Evolutionary conservation across 2,888 invertebrate genomes (phyloP), one percentile per base, ranked within the genome.

Genomic region (Trachelus troglodyta): DNA sequence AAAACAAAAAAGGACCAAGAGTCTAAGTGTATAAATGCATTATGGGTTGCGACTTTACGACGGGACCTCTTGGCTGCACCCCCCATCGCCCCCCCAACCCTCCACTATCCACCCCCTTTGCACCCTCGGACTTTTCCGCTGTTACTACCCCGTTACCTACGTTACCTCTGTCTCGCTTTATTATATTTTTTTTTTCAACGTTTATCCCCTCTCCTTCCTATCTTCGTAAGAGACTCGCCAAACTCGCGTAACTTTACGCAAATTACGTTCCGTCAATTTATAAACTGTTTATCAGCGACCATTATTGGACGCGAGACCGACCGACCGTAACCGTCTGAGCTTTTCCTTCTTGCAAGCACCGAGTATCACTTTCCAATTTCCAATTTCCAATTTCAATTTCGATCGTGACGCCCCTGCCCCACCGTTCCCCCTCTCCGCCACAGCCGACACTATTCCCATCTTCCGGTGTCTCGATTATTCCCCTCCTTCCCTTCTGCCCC

Each of bases 361-460:
- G 71, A 34, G 83, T 85, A 83, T 85, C 83, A 82, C 82, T 83
- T 83, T 83, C 78, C 83, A 82, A 84, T 84, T 84, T 84, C 83
- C 85, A 84, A 85, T 85, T 85, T 84, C 78, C 84, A 84, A 83
- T 84, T 83, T 83, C 83, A 83, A 83, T 85, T 83, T 82, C 83
- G 82, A 79, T 79, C 76, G 56, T 56, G 23, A 6, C 56, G 23
- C 23, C 23, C 56, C 23, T 56, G 23, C 15, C 15, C 23, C 40
- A 1, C 12, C 35, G 35, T 35, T 12, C 40, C 40, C 56, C 23
- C 56, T 12, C 12, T 2, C 15, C 23, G 6, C 23, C 1, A 6
- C 9, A 12, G 35, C 35, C 35, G 23, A 56, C 9, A 15, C 56
- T 56, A 56, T 56, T 56, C 56, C 56, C 56, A 0, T 56, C 23